Evolutionary conservation across 2,888 invertebrate genomes (phyloP), one percentile per base, ranked within the genome.

Genomic region (Xestoiulus laeticollis): DNA sequence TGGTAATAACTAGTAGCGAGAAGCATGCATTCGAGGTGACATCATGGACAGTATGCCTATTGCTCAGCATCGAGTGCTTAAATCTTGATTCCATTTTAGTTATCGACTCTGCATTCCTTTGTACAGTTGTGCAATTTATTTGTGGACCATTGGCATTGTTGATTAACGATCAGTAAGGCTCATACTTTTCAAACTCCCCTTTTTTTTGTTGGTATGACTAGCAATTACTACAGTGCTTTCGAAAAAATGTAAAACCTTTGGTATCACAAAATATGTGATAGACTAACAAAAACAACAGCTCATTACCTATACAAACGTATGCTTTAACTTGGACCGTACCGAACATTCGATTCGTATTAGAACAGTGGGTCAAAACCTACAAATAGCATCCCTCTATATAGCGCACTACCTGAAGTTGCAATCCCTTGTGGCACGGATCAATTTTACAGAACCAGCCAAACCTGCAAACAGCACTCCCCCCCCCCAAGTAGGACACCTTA

Each of bases 161-260:
- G 19, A 59, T 59, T n/a, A n/a, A 59, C n/a, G 5, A 59, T n/a
- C 6, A 19, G n/a, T 59, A 59, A 59, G 53, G 53, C 53, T n/a
- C n/a, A 59, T n/a, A 59, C 53, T 59, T 59, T n/a, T 59, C 53
- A 4, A 59, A n/a, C 19, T n/a, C n/a, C 53, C n/a, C 53, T n/a
- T 59, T 6, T n/a, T 59, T 19, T n/a, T 59, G 53, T 59, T n/a
- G 53, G 19, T 59, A 59, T 59, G 53, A 59, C 53, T 59, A 59
- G 53, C 53, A 59, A 59, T 59, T 22, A 59, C n/a, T 59, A 59
- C n/a, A 59, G n/a, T n/a, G n/a, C 53, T 59, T 59, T 38, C 53
- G n/a, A 59, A n/a, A 38, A 59, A n/a, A 59, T n/a, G 19, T 6
- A 59, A 59, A 59, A 59, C 19, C 6, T n/a, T 59, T 59, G n/a